phyloP scores from a whole-genome alignment of 2,797 vertebrate genomes.

The Crypturellus tataupa region DNA sequence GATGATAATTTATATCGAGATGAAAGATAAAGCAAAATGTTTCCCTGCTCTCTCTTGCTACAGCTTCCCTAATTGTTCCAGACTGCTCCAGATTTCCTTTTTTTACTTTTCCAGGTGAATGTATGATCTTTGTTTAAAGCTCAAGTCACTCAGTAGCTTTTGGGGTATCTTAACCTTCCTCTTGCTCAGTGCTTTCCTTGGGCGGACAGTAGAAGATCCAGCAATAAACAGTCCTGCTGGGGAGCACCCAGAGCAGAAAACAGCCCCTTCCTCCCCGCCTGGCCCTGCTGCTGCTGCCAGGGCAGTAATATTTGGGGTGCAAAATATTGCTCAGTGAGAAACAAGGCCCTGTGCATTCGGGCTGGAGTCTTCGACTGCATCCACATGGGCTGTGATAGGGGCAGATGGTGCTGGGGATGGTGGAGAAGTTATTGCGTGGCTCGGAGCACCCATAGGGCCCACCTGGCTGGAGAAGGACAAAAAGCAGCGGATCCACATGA shows the following conservation, averaged over 20 bases:
- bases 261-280: too few relatives aligned
- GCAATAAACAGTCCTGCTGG: background rate
- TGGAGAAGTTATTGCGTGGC: background rate
- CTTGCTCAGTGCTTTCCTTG: background rate
- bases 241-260: background rate
- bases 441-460: background rate
- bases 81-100: too few relatives aligned
- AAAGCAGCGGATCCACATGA: background rate
- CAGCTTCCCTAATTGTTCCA: background rate
- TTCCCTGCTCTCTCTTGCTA: background rate
- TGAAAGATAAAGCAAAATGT: background rate
- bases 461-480: fast-evolving
- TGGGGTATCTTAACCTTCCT: background rate
- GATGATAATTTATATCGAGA: background rate
- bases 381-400: fast-evolving
- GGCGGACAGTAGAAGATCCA: background rate
- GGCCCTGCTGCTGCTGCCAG: fast-evolving
- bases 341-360: background rate
- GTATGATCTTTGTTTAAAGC: background rate
- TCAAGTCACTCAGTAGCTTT: background rate
- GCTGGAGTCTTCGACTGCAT: background rate
- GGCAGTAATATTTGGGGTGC: background rate
- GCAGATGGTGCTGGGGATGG: background rate
- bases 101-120: background rate
- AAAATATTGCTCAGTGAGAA: background rate